A percentile compares a stretch with the other conserved stretches of the same genome.
phyloP scores from a whole-genome alignment of 2,113 vertebrate genomes.

The Oreochromis niloticus region DNA sequence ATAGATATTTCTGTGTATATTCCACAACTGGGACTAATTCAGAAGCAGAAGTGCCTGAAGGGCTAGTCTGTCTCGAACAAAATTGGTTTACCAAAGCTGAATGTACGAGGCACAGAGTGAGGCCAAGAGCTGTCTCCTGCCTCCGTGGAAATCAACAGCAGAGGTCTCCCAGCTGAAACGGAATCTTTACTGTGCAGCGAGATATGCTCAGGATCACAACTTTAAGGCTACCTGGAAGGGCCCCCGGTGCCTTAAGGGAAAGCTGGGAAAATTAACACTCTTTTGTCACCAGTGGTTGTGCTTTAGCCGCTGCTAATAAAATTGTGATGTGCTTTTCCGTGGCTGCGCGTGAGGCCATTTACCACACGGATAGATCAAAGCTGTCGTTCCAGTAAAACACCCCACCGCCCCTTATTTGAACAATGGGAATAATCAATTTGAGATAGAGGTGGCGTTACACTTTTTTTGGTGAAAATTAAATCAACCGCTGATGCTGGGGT shows the following conservation, averaged over 20 bases:
- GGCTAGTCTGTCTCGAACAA: slow-evolving; percentile 57
- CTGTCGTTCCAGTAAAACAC: neutral
- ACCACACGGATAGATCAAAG: slow-evolving; percentile 11
- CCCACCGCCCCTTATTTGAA: neutral
- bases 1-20: slow-evolving; percentile 63
- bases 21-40: slow-evolving; percentile 70
- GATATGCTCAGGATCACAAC: slow-evolving; percentile 23
- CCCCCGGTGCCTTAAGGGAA: slow-evolving; percentile 12
- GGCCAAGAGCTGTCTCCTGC: slow-evolving; percentile 44
- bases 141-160: slow-evolving; percentile 52
- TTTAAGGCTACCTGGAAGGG: slow-evolving; percentile 6
- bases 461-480: slow-evolving; percentile 48
- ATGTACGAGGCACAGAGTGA: slow-evolving; percentile 30
- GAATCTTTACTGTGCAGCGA: slow-evolving; percentile 20
- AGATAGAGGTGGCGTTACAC: slow-evolving; percentile 13
- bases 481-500: slow-evolving; percentile 26
- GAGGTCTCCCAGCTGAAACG: slow-evolving; percentile 29
- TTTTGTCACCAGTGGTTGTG: slow-evolving; percentile 22
- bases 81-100: slow-evolving; percentile 67
- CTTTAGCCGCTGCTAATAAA: slow-evolving; percentile 22
- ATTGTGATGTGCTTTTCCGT: neutral
- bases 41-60: slow-evolving; percentile 57
- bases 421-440: slow-evolving; percentile 22
- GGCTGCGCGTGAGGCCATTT: neutral
- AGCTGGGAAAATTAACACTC: slow-evolving; percentile 7